Evolutionary conservation across 1,140 invertebrate genomes (phyloP), one percentile per base, ranked within the genome.

Genomic region (Aphelinus certus): DNA sequence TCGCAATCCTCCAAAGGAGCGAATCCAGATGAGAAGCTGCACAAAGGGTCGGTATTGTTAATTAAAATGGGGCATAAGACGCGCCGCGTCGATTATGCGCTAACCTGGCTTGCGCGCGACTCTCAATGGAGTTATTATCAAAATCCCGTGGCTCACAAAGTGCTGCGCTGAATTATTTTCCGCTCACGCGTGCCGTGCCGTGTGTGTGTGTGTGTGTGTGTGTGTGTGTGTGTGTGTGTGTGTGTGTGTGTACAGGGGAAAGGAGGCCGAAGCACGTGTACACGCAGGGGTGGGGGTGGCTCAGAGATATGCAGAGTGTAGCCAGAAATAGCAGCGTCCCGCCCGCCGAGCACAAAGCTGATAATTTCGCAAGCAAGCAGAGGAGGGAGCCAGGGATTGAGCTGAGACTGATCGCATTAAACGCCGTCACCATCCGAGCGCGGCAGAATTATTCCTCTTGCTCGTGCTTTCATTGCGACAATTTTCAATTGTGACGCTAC

Each of bases 371-470:
- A 3, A n/a, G 49, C 2, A 26, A 26, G 65, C 5, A 9, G 46
- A n/a, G 46, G 55, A 68, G 43, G 49, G 3, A 46, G 46, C 42
- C 45, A 48, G 7, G 1, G 7, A 9, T 56, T 2, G 45, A 51
- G 46, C n/a, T 51, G 51, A 65, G 47, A 7, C 49, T 56, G 51
- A 67, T 67, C 65, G 65, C 49, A 66, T 66, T 66, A 66, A 66
- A 55, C 42, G 42, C 49, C 26, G 26, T 26, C 26, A 26, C 26
- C 26, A 26, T 26, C 26, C 0, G 26, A 26, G 26, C 4, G 42
- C 45, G 3, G 5, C 60, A 10, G 42, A 43, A 43, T 61, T 43
- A 43, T 4, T 61, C 3, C 60, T 61, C 60, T 2, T 9, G 26
- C 4, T 53, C 51, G 51, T 9, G 51, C 51, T 53, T 6, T 53